Evolutionary conservation across 2,113 vertebrate species (phyloP).

Genomic region (Strix uralensis): DNA sequence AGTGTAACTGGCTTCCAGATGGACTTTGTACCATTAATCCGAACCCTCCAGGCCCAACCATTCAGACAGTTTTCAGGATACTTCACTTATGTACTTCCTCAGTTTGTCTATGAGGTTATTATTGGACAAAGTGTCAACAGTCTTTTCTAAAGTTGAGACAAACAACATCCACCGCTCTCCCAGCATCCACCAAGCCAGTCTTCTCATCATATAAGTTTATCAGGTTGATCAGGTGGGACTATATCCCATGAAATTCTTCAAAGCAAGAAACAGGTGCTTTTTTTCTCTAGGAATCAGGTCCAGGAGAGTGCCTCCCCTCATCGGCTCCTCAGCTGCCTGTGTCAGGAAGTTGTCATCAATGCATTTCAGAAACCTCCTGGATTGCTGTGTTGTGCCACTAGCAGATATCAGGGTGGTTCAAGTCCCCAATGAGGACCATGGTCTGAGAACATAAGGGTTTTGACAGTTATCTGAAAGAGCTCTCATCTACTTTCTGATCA

Average conservation of each 20-base stretch:
- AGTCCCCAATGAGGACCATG: background rate
- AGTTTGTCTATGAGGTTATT: background rate
- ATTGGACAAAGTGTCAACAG: background rate
- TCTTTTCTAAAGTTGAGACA: background rate
- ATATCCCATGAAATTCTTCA: background rate
- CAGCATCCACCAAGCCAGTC: background rate
- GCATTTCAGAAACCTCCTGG: background rate
- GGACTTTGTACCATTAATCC: background rate
- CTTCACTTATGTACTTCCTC: background rate
- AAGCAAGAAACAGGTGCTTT: background rate
- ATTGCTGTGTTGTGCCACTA: background rate
- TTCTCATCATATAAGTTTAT: background rate
- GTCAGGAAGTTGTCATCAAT: background rate
- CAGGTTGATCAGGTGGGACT: background rate
- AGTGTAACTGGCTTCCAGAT: background rate
- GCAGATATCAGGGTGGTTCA: background rate
- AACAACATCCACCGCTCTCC: background rate
- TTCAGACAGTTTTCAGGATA: background rate
- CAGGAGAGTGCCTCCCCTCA: background rate
- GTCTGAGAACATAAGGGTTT: background rate
- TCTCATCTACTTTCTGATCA: background rate
- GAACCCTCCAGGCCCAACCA: background rate
- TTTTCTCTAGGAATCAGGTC: background rate
- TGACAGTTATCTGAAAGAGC: background rate
- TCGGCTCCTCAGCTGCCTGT: background rate